These are phyloP conservation scores for Notothenia coriiceps DNA, from an alignment of 2,113 vertebrate genomes.

Conservation along the genomic window DNA sequence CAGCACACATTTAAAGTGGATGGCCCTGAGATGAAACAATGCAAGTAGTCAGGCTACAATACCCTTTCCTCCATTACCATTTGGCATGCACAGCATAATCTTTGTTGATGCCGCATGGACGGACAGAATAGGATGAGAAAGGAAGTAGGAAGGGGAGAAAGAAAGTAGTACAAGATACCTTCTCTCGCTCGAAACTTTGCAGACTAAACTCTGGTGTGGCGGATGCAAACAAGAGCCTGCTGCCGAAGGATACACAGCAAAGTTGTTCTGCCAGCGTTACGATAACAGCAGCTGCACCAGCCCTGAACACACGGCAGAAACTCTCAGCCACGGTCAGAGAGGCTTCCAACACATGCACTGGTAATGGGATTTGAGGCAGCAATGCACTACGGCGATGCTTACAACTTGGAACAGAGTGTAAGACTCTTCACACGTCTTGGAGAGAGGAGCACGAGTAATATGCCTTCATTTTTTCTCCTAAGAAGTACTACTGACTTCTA, in stretches of 20 bases:
- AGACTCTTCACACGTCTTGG: constrained; percentile 43
- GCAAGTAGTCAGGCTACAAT: constrained; percentile 59
- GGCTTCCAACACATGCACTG: constrained; percentile 32
- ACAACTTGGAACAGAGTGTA: constrained; percentile 53
- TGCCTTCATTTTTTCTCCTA: constrained; percentile 42
- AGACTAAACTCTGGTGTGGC: constrained; percentile 13
- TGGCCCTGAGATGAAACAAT: constrained; percentile 43
- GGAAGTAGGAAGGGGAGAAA: background rate
- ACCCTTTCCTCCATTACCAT: constrained; percentile 34
- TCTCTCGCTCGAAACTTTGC: constrained; percentile 31
- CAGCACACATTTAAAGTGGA: constrained; percentile 54
- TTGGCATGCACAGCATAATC: constrained; percentile 53
- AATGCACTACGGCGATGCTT: constrained; percentile 43
- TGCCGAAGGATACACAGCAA: constrained; percentile 50
- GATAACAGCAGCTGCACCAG: constrained; percentile 42
- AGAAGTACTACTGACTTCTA: constrained; percentile 13
- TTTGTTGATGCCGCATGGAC: constrained; percentile 2
- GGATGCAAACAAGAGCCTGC: constrained; percentile 43
- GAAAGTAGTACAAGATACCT: constrained; percentile 1
- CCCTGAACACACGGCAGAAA: constrained; percentile 37
- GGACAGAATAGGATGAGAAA: constrained; percentile 17
- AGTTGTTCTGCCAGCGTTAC: constrained; percentile 55
- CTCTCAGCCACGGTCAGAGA: constrained; percentile 28
- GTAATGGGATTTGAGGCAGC: constrained; percentile 57
- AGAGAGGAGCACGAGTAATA: constrained; percentile 33